Base-by-base conservation (phyloP, 2,113 vertebrate genomes). In the Nibea coibor region DNA sequence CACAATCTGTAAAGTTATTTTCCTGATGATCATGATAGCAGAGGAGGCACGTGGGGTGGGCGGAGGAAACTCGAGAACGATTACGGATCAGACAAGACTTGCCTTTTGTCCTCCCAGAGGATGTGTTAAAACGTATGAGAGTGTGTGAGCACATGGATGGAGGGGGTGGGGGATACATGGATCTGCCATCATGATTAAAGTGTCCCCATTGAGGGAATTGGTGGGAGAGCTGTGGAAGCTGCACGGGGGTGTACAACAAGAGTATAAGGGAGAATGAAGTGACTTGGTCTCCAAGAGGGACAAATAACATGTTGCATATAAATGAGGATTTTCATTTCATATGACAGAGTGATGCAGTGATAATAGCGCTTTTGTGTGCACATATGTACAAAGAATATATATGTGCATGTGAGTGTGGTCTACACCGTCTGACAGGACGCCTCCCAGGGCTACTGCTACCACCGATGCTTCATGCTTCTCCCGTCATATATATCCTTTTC, bases 271-370 rank as follows among this genome's bases (percentile, higher is more conserved):
- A 77, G 53, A 78, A 79, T 48, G 47, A 76, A 76, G 68, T 50
- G 26, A 47, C 42, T 53, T 10, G 54, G 71, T 53, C 75, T 90
- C 63, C 15, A 35, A 8, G 54, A 61, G 58, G 76, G 85, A 78
- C 64, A 14, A 10, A 75, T 84, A 86, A 66, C 72, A 87, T 79
- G 81, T 82, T 84, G 70, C 64, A 66, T 80, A 70, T 20, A 87
- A 91, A 92, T 90, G 72, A 93, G 73, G 87, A 91, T 85, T 87
- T 92, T 92, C 75, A 92, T 89, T 78, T 78, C 47, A 78, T 54
- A 51, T 81, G 88, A 88, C 86, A 89, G 74, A 5, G 17, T 77
- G 50, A 87, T 72, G 85, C 83, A 68, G 43, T 70, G 16, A 1
- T 76, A 82, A 88, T 74, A 68, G 84, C 67, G 68, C 68, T 54